phyloP scores from a whole-genome alignment of 2,113 vertebrate genomes.

The Toxotes jaculatrix region DNA sequence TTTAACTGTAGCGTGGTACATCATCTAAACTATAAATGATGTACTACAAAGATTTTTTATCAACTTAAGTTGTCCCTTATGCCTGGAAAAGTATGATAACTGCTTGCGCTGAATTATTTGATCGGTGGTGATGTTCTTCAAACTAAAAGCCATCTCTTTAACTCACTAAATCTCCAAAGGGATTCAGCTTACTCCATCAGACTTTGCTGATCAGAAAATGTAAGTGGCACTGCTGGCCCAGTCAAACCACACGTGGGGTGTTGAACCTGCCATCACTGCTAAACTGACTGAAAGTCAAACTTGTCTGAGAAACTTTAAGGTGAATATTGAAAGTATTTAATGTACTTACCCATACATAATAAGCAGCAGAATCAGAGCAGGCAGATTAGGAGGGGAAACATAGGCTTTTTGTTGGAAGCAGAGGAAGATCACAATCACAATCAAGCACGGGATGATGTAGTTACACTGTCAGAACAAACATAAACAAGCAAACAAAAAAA shows the following conservation, averaged over 20 bases:
- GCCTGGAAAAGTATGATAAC: no score
- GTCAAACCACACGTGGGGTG: neutral
- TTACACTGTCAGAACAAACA: conserved; percentile 88
- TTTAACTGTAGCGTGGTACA: neutral
- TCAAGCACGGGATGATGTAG: conserved; percentile 91
- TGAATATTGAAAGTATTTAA: neutral
- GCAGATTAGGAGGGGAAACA: conserved; percentile 93
- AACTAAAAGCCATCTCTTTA: neutral
- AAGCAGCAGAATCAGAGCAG: conserved; percentile 92
- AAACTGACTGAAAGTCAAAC: neutral
- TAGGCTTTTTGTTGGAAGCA: conserved; percentile 98
- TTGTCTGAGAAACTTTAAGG: neutral
- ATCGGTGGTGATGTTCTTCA: no score
- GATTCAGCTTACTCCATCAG: neutral
- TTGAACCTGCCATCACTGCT: neutral
- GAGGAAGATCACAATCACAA: conserved; percentile 97
- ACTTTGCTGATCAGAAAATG: no score
- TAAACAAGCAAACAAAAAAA: neutral
- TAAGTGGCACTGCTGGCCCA: neutral
- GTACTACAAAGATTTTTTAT: no score
- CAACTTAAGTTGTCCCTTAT: no score
- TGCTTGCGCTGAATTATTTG: no score
- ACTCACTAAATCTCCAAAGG: neutral
- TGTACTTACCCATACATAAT: conserved; percentile 93
- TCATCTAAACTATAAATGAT: neutral